phyloP scores from a whole-genome alignment of 2,797 vertebrate species.

The Sarcophilus harrisii region DNA sequence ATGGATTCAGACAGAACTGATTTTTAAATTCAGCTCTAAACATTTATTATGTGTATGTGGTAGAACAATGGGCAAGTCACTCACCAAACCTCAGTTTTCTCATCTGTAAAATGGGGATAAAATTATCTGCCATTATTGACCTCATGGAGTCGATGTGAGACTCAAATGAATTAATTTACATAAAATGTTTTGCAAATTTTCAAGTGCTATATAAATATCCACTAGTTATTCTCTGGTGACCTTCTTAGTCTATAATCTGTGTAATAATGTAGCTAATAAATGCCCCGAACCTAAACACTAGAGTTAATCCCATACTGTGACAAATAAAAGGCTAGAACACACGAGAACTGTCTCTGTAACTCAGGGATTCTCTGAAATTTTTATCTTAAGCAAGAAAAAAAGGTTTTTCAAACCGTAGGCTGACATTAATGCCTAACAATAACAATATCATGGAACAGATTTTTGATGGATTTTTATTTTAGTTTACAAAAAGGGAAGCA shows the following conservation, averaged over 20 bases:
- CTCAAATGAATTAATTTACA: not conserved
- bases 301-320: not conserved
- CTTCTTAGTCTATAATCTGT: not conserved
- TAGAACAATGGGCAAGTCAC: not conserved
- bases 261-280: not conserved
- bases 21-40: not conserved
- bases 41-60: not conserved
- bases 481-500: not conserved
- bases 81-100: not conserved
- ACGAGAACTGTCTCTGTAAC: not conserved
- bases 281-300: conserved; percentile 9
- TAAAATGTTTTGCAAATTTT: not conserved
- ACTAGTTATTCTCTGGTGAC: not conserved
- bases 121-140: not conserved
- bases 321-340: not conserved
- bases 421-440: not conserved
- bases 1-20: not conserved
- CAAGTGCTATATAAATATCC: not conserved
- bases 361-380: not conserved
- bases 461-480: not conserved
- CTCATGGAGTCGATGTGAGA: not conserved
- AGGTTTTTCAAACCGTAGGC: not conserved
- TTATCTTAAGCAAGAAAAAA: not conserved
- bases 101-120: not conserved
- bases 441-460: not conserved